These are phyloP conservation scores for Bubo blakistoni DNA, from an alignment of 2,113 vertebrate species.

Conservation along the genomic window DNA sequence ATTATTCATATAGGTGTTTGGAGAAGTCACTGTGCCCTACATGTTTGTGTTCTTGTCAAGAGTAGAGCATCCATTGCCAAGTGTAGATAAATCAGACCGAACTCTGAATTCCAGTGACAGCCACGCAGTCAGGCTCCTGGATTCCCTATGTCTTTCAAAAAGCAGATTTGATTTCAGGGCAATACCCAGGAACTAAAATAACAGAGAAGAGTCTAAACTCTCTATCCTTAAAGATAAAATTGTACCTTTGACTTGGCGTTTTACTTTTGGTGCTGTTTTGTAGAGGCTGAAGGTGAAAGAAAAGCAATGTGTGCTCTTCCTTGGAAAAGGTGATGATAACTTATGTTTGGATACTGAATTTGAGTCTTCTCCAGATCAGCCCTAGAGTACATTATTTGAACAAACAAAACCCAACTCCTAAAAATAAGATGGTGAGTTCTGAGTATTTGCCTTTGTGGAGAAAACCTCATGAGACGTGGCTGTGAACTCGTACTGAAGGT, in stretches of 20 bases:
- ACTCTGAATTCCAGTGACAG: not conserved
- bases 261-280: not conserved
- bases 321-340: not conserved
- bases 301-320: not conserved
- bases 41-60: fast-evolving
- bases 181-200: not conserved
- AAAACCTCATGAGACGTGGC: not conserved
- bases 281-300: not conserved
- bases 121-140: not conserved
- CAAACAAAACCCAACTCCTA: not conserved
- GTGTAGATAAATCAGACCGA: not conserved
- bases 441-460: not conserved
- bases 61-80: not conserved
- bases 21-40: not conserved
- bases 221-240: not conserved
- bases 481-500: not conserved
- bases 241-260: not conserved
- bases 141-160: not conserved
- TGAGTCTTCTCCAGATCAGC: not conserved
- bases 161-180: not conserved
- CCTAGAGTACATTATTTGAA: not conserved
- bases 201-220: not conserved
- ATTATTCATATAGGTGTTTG: not conserved
- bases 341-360: not conserved
- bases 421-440: not conserved